Evolutionary conservation across 2,888 invertebrate genomes (phyloP).

Genomic region (Blastobasis adustella): DNA sequence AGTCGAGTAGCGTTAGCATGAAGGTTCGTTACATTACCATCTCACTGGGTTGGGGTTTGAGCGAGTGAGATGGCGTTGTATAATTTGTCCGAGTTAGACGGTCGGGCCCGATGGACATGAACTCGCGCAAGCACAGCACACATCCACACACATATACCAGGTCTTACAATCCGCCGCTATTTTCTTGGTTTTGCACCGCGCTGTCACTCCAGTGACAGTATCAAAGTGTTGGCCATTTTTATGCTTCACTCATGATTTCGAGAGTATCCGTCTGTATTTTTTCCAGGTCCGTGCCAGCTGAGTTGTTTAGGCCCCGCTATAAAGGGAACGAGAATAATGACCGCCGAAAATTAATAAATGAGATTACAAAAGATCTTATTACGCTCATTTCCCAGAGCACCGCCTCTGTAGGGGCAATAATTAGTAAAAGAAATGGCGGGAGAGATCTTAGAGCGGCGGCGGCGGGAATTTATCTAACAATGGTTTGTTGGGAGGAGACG

Average conservation of each 20-base stretch:
- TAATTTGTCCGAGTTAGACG: no score
- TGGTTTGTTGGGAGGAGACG: background rate
- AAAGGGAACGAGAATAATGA: constrained; percentile 38
- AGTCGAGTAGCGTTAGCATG: no score
- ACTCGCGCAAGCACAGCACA: no score
- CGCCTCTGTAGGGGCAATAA: constrained; percentile 47
- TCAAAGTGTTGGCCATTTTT: background rate
- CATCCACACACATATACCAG: no score
- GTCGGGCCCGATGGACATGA: no score
- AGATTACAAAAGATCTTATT: constrained; percentile 64
- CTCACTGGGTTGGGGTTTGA: no score
- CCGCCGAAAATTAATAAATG: constrained; percentile 45
- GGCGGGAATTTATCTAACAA: constrained; percentile 22
- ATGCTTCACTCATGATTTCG: background rate
- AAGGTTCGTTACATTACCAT: no score
- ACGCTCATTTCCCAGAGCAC: constrained; percentile 49
- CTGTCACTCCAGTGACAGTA: no score
- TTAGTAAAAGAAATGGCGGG: constrained; percentile 46
- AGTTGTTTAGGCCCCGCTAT: constrained; percentile 18
- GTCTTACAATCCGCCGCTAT: no score
- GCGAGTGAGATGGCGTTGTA: no score
- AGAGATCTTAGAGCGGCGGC: constrained; percentile 22
- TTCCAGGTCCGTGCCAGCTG: constrained; percentile 13
- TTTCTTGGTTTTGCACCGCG: no score
- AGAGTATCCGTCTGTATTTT: constrained; percentile 37